Conservation (phyloP, 2,113 vertebrate genomes). For the Gorsachius goisagi region DNA sequence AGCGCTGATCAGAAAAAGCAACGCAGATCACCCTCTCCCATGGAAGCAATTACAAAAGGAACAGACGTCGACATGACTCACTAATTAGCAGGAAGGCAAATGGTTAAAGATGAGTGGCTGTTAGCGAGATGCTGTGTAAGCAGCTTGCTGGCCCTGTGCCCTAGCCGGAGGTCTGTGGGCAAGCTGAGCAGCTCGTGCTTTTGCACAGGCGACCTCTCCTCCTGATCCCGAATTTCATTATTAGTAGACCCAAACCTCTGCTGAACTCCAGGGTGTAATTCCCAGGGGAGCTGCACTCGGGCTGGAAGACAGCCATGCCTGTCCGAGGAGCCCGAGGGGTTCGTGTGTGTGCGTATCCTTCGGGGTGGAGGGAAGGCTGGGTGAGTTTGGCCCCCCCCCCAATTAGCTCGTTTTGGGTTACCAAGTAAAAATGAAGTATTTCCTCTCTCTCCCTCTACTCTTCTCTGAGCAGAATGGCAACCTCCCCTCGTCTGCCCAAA, state of each 20-base stretch:
- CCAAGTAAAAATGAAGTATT: neutral
- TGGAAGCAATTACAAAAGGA: neutral
- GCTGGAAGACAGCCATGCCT: accelerated
- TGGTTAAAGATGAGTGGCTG: neutral
- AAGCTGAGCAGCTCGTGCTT: neutral
- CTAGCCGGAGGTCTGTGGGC: neutral
- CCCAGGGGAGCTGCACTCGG: too few species aligned
- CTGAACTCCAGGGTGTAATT: accelerated
- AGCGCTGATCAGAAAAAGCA: neutral
- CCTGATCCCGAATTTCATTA: neutral
- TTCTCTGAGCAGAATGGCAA: accelerated
- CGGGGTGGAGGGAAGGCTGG: neutral
- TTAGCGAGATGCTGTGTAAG: neutral
- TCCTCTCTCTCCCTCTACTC: neutral
- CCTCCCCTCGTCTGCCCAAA: neutral
- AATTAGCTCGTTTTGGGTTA: accelerated
- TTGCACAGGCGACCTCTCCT: neutral
- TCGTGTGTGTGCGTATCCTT: accelerated
- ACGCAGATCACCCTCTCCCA: neutral
- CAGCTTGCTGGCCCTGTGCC: neutral
- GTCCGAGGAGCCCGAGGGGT: accelerated
- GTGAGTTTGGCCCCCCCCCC: neutral
- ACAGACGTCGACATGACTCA: neutral
- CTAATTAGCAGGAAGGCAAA: neutral
- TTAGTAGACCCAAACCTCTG: accelerated